These are phyloP conservation scores for Thera britannica DNA, from an alignment of 2,888 invertebrate genomes.

Conservation along the genomic window DNA sequence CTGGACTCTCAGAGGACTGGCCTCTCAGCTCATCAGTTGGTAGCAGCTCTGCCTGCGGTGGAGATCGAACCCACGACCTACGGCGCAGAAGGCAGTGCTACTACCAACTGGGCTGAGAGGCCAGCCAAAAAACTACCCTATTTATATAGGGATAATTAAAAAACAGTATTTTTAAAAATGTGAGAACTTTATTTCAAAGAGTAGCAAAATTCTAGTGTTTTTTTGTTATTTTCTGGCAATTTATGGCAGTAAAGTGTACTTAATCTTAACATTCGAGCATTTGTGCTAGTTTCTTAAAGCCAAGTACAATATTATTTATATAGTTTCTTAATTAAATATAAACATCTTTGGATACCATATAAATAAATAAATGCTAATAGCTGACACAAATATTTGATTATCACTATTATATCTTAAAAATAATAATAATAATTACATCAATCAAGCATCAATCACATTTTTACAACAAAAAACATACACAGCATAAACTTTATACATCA, in stretches of 20 bases:
- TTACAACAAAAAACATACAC: neutral
- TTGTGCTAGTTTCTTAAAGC: constrained; percentile 6
- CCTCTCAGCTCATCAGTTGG: too few relatives aligned
- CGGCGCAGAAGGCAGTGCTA: too few relatives aligned
- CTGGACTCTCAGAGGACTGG: too few relatives aligned
- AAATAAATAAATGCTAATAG: constrained; percentile 1
- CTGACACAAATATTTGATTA: neutral
- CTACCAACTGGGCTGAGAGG: too few relatives aligned
- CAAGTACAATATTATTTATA: neutral
- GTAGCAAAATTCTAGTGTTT: constrained; percentile 9
- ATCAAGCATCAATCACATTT: neutral
- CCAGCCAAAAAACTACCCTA: too few relatives aligned
- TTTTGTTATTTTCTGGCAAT: constrained; percentile 3
- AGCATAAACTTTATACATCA: too few relatives aligned
- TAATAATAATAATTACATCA: neutral
- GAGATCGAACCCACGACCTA: too few relatives aligned
- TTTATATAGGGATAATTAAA: neutral
- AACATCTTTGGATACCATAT: neutral
- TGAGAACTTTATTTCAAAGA: constrained; percentile 27
- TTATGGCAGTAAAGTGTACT: neutral
- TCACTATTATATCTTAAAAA: neutral
- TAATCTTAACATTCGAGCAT: neutral
- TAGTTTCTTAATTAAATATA: neutral
- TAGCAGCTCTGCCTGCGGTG: too few relatives aligned
- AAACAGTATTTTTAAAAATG: constrained; percentile 5